phyloP scores from a whole-genome alignment of 2,113 vertebrate species.

The Crotalus horridus region DNA sequence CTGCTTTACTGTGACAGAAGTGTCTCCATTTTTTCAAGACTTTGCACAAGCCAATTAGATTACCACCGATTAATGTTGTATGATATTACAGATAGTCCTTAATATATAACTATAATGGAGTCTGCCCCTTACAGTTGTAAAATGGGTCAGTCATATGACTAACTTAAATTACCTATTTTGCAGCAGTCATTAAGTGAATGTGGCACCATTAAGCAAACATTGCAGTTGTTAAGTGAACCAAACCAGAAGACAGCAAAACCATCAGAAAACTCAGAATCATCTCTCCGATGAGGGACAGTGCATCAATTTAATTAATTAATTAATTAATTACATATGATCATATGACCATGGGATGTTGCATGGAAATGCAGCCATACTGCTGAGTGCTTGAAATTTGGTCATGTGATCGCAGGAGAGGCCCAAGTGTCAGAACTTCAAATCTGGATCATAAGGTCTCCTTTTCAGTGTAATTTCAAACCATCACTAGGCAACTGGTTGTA shows the following conservation, averaged over 20 bases:
- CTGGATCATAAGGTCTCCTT: too few species aligned
- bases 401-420: not conserved
- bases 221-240: not conserved
- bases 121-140: not conserved
- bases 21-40: not conserved
- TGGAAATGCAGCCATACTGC: not conserved
- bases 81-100: not conserved
- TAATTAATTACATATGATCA: too few species aligned
- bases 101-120: not conserved
- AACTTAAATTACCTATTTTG: not conserved
- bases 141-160: not conserved
- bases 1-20: not conserved
- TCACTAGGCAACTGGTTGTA: not conserved
- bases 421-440: too few species aligned
- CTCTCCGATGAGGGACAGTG: not conserved
- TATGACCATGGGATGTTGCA: too few species aligned
- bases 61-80: not conserved
- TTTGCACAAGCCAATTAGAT: not conserved
- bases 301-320: not conserved
- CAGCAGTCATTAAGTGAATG: not conserved
- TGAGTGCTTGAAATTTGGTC: not conserved
- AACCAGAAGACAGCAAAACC: not conserved
- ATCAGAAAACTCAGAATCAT: not conserved
- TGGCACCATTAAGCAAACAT: not conserved
- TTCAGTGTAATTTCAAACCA: not conserved